Conservation (phyloP, 1,140 invertebrate species). For the Pissodes strobi region DNA sequence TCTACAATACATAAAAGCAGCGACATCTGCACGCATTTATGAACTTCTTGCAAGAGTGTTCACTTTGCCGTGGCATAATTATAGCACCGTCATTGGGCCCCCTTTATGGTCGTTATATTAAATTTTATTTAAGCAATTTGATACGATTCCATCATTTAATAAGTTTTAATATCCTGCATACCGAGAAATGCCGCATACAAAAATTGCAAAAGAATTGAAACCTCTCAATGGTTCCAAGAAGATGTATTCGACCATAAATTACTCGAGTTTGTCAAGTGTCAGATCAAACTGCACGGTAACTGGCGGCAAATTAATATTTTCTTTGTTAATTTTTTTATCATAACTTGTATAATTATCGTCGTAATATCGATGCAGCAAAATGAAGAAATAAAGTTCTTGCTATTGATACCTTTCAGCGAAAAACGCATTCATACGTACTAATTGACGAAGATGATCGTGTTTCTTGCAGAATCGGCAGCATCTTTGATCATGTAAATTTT, state of each 20-base stretch:
- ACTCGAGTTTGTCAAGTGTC: slow-evolving; percentile 12
- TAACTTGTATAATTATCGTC: neutral
- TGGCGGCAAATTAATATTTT: slow-evolving; percentile 17
- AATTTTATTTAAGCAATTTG: slow-evolving; percentile 28
- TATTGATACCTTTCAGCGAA: neutral
- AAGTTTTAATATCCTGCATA: slow-evolving; percentile 26
- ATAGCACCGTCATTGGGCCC: slow-evolving; percentile 18
- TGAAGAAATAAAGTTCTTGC: too few relatives aligned
- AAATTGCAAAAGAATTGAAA: slow-evolving; percentile 18
- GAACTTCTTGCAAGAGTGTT: slow-evolving; percentile 13
- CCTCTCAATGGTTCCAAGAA: slow-evolving; percentile 11
- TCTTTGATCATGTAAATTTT: too few relatives aligned
- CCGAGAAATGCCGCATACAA: slow-evolving; percentile 19
- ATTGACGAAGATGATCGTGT: neutral
- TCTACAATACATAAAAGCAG: slow-evolving; percentile 3
- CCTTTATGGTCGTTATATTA: slow-evolving; percentile 23
- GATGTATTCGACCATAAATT: slow-evolving; percentile 19
- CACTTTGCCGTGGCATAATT: neutral
- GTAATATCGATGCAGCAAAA: too few relatives aligned
- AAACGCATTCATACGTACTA: neutral
- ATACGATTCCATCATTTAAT: slow-evolving; percentile 27
- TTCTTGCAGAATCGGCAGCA: too few relatives aligned
- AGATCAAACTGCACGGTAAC: slow-evolving; percentile 12
- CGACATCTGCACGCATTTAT: slow-evolving; percentile 9
- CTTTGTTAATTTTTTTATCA: slow-evolving; percentile 12